Evolutionary conservation across 2,113 vertebrate genomes (phyloP).

Genomic region (Bubalus kerabau): DNA sequence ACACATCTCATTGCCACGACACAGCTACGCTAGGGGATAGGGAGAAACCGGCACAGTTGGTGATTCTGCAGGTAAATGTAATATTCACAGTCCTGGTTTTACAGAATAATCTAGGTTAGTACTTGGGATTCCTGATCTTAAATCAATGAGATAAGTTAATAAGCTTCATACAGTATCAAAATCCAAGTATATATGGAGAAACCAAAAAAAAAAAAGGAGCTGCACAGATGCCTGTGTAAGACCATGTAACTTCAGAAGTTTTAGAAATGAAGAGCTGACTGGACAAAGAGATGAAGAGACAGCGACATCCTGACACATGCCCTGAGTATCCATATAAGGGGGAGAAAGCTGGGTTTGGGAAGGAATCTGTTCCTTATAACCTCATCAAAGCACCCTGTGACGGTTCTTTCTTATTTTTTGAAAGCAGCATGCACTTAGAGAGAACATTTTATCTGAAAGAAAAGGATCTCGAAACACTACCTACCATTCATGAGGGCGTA

Average conservation of each 20-base stretch:
- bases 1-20: neutral
- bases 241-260: neutral
- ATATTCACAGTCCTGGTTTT: neutral
- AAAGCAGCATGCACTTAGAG: neutral
- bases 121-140: neutral
- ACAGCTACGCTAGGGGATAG: neutral
- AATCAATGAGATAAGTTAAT: neutral
- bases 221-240: neutral
- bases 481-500: conserved; percentile 98
- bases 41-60: neutral
- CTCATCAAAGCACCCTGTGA: neutral
- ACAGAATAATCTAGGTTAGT: neutral
- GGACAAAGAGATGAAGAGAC: neutral
- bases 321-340: neutral
- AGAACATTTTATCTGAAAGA: conserved; percentile 48
- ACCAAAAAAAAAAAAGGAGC: neutral
- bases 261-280: neutral
- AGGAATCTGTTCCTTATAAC: neutral
- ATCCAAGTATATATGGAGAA: neutral
- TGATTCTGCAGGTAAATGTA: neutral
- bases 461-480: conserved; percentile 3
- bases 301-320: neutral
- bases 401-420: neutral
- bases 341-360: neutral
- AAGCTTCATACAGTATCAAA: neutral